Base-by-base conservation (phyloP, 2,113 vertebrate species). In the Zosterops pallidus region DNA sequence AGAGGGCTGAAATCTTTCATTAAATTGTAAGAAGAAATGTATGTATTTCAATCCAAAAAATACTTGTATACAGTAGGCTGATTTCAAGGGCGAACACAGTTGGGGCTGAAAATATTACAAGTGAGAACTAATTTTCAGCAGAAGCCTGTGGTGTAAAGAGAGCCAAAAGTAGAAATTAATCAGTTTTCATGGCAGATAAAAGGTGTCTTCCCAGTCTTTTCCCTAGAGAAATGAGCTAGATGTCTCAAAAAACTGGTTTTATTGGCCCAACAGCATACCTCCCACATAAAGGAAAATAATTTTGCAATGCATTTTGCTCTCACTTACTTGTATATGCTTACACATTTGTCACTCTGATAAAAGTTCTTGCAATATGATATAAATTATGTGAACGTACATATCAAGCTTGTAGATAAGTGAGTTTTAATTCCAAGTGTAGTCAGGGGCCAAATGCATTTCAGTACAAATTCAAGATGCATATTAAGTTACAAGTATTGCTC, bases 81-180 rank as follows among this genome's bases (percentile, higher is more conserved):
- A 90, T 96, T 97, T 97, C 83, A 96, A 82, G 41, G 68, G 80
- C 2, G 6, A 97, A 75, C 91, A 93, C 86, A 92, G 87, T 86
- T 89, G 95, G 92, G 87, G 80, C 23, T 94, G 63, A 96, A 97
- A 97, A 95, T 15, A 86, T 92, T 91, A 85, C 75, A 91, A 55
- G 35, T 83, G n/a, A 95, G 82, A 96, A 96, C 65, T 95, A 95
- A 96, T 96, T 96, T 87, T 42, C 87, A 86, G 41, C 28, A 77
- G 75, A 70, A 90, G 57, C 80, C 53, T 95, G 77, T 83, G 57
- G 68, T 90, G 75, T 29, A 84, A 53, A 64, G 70, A 81, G 44
- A 96, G 82, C 47, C 89, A 87, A 26, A 96, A 91, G 76, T 24
- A 93, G 67, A 94, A 93, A 71, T 92, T 39, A 93, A 37, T 89